Percentiles rank a stretch among this genome's conserved stretches.
Conservation (phyloP, 35 echinoderm and acorn worm genomes). For the Patiria miniata region DNA sequence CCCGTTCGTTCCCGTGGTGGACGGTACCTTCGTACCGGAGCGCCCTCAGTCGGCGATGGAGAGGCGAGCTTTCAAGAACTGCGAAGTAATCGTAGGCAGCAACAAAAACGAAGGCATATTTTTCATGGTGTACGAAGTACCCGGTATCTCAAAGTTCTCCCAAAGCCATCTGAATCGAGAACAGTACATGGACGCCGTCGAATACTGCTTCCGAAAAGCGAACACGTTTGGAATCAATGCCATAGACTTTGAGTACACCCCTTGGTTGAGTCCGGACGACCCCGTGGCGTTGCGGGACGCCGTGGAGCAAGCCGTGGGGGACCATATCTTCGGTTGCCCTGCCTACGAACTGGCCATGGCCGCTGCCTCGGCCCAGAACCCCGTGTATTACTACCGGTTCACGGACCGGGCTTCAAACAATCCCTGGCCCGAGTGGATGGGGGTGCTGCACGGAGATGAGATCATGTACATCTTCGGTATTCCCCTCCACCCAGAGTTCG, state of each 20-base stretch:
- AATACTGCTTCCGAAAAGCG: constrained; percentile 61
- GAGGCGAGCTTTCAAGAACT: constrained; percentile 52
- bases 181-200: constrained; percentile 46
- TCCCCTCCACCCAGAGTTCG: constrained; percentile 60
- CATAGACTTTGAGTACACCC: constrained; percentile 81
- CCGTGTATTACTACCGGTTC: constrained; percentile 84
- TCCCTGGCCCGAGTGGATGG: constrained; percentile 92
- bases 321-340: constrained; percentile 75
- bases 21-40: constrained; percentile 84
- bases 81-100: constrained; percentile 78
- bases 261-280: constrained; percentile 74
- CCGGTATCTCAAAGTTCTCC: constrained; percentile 49
- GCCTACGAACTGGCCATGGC: constrained; percentile 68
- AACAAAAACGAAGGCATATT: constrained; percentile 86
- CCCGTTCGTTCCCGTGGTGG: constrained; percentile 82
- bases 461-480: constrained; percentile 86
- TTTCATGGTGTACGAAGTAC: constrained; percentile 86
- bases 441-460: constrained; percentile 95
- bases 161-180: constrained; percentile 67
- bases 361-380: constrained; percentile 55
- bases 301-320: constrained; percentile 67
- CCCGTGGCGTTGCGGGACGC: constrained; percentile 69
- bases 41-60: constrained; percentile 51
- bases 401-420: constrained; percentile 77
- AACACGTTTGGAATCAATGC: constrained; percentile 79